Evolutionary conservation across 2,797 vertebrate genomes (phyloP).

Genomic region (Ammospiza maritima): DNA sequence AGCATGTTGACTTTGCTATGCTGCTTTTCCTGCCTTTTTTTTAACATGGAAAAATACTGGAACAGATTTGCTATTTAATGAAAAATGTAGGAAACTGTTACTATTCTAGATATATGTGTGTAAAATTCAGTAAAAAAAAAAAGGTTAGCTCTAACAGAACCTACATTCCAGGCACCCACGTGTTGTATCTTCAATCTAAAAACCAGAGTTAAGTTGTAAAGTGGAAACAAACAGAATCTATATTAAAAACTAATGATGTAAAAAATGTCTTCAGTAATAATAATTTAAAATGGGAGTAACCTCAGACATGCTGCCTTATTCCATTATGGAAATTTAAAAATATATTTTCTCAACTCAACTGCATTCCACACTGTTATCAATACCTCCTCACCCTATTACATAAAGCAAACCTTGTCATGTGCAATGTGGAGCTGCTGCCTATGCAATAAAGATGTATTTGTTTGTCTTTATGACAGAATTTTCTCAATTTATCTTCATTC

Average conservation of each 20-base stretch:
- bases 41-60: not conserved
- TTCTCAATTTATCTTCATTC: conserved; percentile 70
- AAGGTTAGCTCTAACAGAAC: not conserved
- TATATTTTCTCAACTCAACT: conserved; percentile 33
- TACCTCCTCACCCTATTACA: conserved; percentile 25
- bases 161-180: not conserved
- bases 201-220: not conserved
- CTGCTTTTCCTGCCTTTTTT: not conserved
- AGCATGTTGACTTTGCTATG: not conserved
- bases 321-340: conserved; percentile 58
- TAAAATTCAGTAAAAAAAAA: not conserved
- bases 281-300: conserved; percentile 58
- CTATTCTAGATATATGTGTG: not conserved
- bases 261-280: conserved; percentile 60
- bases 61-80: not conserved
- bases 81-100: not conserved
- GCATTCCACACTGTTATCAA: conserved; percentile 27
- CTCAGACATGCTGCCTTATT: conserved; percentile 56
- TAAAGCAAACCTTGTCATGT: conserved; percentile 35
- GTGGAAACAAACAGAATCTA: conserved; percentile 22
- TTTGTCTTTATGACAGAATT: conserved; percentile 43
- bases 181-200: not conserved
- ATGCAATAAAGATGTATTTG: conserved; percentile 57
- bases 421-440: not conserved
- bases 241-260: conserved; percentile 70